Percentiles rank a stretch among this genome's conserved stretches.
Evolutionary conservation across 2,888 invertebrate species (phyloP).

Genomic region (Andrena bucephala): DNA sequence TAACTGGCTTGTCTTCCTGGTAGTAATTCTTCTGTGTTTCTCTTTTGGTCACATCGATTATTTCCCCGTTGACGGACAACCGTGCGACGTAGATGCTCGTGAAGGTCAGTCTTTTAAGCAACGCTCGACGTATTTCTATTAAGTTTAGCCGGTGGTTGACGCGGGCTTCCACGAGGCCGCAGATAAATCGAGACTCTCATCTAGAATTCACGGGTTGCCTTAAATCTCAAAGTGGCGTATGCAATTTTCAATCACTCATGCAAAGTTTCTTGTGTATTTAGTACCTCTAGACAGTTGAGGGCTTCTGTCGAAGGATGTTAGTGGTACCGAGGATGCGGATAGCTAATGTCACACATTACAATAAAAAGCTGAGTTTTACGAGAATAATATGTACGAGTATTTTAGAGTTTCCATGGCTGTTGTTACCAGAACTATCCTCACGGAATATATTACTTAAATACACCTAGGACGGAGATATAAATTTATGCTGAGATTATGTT

Average conservation of each 20-base stretch:
- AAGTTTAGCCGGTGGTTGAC: not conserved
- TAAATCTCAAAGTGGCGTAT: conserved; percentile 10
- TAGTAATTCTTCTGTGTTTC: conserved; percentile 42
- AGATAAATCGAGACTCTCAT: conserved; percentile 4
- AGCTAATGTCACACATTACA: conserved; percentile 47
- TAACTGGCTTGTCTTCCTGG: conserved; percentile 61
- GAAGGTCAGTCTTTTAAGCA: conserved; percentile 13
- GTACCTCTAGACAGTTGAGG: not conserved
- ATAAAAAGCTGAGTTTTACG: conserved; percentile 1
- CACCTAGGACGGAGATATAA: not conserved
- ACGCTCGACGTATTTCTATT: not conserved
- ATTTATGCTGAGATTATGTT: not conserved
- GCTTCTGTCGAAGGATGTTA: conserved; percentile 1
- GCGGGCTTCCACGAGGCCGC: not conserved
- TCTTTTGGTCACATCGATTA: conserved; percentile 50
- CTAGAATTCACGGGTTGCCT: conserved; percentile 39
- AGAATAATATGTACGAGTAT: conserved; percentile 9
- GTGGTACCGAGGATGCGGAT: conserved; percentile 2
- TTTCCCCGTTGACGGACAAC: conserved; percentile 33
- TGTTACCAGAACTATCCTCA: not conserved
- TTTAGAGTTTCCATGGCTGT: not conserved
- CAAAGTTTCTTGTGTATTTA: not conserved
- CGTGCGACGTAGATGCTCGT: conserved; percentile 23
- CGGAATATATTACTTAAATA: conserved; percentile 3
- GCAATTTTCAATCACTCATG: not conserved